Evolutionary conservation across 2,797 vertebrate genomes (phyloP).

Genomic region (Centroberyx gerrardi): DNA sequence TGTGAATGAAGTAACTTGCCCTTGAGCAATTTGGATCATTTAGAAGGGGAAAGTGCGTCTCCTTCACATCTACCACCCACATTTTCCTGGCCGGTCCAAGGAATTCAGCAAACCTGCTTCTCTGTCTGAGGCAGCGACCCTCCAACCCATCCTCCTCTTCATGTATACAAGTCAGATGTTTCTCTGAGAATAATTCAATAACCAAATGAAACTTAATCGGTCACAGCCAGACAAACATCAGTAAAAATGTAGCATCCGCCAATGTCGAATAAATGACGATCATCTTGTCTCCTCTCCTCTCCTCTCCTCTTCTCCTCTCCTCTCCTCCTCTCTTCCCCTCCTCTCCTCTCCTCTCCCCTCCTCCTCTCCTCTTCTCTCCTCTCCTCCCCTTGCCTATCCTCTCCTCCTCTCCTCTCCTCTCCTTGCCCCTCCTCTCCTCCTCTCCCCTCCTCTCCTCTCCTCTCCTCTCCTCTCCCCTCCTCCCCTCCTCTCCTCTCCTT

Average conservation of each 20-base stretch:
- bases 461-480: neutral
- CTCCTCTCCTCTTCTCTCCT: too few relatives aligned
- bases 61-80: neutral
- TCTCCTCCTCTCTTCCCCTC: too few relatives aligned
- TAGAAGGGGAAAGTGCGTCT: too few relatives aligned
- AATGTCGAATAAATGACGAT: too few relatives aligned
- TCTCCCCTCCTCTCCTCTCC: neutral
- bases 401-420: neutral
- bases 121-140: neutral
- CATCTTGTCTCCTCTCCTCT: too few relatives aligned
- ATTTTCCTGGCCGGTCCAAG: neutral
- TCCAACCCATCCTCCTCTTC: neutral
- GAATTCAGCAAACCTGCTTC: neutral
- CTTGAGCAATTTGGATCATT: neutral
- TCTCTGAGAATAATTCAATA: neutral
- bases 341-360: too few relatives aligned
- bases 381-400: too few relatives aligned
- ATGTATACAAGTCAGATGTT: neutral
- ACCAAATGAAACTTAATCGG: neutral
- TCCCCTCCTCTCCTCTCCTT: too few relatives aligned
- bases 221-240: neutral
- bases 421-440: neutral
- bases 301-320: too few relatives aligned
- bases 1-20: too few relatives aligned
- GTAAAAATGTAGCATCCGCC: too few relatives aligned